Conservation (phyloP, 2,797 vertebrate genomes). For the Phataginus tricuspis region DNA sequence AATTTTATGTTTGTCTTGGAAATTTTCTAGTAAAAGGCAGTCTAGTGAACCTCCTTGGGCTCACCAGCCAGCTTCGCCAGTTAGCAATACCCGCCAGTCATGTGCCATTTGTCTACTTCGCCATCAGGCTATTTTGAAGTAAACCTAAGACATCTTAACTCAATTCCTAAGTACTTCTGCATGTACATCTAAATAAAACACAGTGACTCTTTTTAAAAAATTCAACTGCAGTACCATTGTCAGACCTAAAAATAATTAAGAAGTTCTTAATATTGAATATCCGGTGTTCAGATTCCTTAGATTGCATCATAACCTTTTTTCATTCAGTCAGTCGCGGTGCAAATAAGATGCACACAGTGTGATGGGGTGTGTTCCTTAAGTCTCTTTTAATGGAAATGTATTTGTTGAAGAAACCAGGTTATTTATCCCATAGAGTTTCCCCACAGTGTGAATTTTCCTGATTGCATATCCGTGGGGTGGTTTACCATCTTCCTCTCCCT, state of each 20-base stretch:
- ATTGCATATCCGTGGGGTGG: background rate
- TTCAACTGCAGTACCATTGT: background rate
- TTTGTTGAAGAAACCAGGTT: background rate
- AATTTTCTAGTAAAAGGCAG: background rate
- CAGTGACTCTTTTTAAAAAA: background rate
- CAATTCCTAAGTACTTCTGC: background rate
- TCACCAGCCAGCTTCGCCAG: background rate
- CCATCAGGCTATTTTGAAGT: background rate
- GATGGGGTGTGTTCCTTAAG: background rate
- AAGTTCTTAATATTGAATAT: background rate
- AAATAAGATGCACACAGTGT: background rate
- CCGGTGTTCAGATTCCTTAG: background rate
- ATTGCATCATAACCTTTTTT: background rate
- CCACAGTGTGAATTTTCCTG: background rate
- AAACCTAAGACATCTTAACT: background rate
- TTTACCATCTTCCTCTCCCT: background rate
- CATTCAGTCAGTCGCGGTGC: background rate
- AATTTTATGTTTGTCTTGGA: background rate
- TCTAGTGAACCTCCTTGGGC: background rate
- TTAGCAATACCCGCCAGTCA: background rate
- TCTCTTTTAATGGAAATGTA: background rate
- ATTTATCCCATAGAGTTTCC: background rate
- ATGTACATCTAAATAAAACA: conserved; percentile 8
- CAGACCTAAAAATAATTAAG: background rate
- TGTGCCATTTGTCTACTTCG: background rate